phyloP scores from a whole-genome alignment of 2,113 vertebrate genomes.

The Heloderma charlesbogerti region DNA sequence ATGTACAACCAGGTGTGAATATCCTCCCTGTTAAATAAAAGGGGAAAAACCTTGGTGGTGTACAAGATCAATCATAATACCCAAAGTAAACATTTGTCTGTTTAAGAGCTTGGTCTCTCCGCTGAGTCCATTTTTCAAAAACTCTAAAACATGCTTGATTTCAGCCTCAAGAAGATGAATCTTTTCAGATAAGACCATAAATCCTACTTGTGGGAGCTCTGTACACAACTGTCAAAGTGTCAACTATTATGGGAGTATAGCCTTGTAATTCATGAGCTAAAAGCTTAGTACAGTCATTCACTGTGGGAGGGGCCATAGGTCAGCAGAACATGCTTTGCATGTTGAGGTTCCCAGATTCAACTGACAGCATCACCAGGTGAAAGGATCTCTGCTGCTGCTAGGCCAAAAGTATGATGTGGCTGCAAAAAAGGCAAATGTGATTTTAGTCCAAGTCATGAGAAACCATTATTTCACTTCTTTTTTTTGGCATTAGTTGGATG shows the following conservation, averaged over 20 bases:
- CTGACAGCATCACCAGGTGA: not conserved
- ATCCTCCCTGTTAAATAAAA: not conserved
- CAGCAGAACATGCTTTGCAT: not conserved
- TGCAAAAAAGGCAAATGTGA: not conserved
- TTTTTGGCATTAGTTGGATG: not conserved
- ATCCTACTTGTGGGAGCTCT: not conserved
- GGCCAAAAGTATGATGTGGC: not conserved
- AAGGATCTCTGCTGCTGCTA: not conserved
- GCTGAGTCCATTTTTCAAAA: not conserved
- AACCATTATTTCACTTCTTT: not conserved
- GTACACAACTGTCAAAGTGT: not conserved
- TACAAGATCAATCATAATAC: not conserved
- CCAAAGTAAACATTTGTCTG: not conserved
- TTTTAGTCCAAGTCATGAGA: not conserved
- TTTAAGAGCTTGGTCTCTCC: not conserved
- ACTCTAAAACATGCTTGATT: not conserved
- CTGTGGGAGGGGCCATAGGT: not conserved
- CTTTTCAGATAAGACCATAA: not conserved
- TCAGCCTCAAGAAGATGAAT: not conserved
- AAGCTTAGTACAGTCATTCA: not conserved
- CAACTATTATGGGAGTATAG: not conserved
- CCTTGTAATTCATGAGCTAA: not conserved
- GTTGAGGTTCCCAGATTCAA: not conserved
- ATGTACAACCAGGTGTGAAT: no score
- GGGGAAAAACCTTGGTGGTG: not conserved